phyloP scores from a whole-genome alignment of 2,797 vertebrate species.

The Chaunax sp. region DNA sequence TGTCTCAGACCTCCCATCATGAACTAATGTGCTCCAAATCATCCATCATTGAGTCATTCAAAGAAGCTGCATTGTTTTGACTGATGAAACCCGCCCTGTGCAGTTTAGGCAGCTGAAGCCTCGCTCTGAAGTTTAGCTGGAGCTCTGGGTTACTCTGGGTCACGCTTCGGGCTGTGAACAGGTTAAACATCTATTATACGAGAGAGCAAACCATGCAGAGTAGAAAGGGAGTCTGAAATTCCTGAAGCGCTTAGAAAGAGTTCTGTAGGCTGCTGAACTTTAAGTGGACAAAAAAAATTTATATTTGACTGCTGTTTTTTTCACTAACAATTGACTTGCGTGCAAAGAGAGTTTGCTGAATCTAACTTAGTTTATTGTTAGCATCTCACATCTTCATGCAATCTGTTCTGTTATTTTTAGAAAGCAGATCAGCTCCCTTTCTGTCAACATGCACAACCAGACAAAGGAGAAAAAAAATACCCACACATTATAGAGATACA shows the following conservation, averaged over 20 bases:
- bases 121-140: slow-evolving; percentile 38
- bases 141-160: slow-evolving; percentile 34
- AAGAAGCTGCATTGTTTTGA: slow-evolving; percentile 40
- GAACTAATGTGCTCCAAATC: slow-evolving; percentile 47
- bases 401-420: slow-evolving; percentile 51
- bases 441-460: slow-evolving; percentile 14
- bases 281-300: slow-evolving; percentile 14
- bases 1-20: slow-evolving; percentile 36
- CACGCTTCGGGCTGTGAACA: slow-evolving; percentile 17
- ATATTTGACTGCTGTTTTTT: slow-evolving; percentile 3
- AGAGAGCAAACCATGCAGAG: slow-evolving; percentile 33
- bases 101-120: slow-evolving; percentile 28
- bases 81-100: slow-evolving; percentile 30
- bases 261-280: slow-evolving; percentile 40
- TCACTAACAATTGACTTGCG: not conserved
- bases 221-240: slow-evolving; percentile 33
- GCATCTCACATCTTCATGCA: slow-evolving; percentile 35
- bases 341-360: slow-evolving; percentile 14
- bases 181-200: slow-evolving; percentile 45
- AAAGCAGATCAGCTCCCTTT: slow-evolving; percentile 38
- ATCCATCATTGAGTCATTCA: slow-evolving; percentile 41
- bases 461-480: slow-evolving; percentile 5
- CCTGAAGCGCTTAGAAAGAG: slow-evolving; percentile 35
- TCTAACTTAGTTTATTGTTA: slow-evolving; percentile 19
- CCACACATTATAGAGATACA: no score